These are phyloP conservation scores for Eleginops maclovinus DNA, from an alignment of 2,113 vertebrate species.

Conservation along the genomic window DNA sequence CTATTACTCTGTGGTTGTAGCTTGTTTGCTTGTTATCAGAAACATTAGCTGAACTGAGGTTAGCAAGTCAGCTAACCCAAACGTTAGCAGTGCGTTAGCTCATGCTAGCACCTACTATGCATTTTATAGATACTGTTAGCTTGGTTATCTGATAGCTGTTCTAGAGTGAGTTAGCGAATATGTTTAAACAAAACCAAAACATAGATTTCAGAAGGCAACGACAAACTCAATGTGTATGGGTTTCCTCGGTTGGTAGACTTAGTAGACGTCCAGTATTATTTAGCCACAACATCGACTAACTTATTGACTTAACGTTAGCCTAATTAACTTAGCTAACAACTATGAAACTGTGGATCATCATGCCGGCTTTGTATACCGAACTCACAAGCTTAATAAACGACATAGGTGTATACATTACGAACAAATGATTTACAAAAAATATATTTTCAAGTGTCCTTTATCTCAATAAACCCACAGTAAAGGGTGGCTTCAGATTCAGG, in stretches of 20 bases:
- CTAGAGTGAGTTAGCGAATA: conserved; percentile 17
- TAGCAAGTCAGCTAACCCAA: conserved; percentile 42
- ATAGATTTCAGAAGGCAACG: accelerated
- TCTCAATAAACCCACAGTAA: not conserved
- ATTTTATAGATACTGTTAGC: not conserved
- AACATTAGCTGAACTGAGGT: not conserved
- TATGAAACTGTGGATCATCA: not conserved
- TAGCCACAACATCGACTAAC: not conserved
- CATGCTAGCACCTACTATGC: not conserved
- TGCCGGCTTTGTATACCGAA: not conserved
- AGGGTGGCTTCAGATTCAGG: not conserved
- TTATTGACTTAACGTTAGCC: conserved; percentile 7
- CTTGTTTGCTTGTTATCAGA: not conserved
- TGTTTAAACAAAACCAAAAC: conserved; percentile 12
- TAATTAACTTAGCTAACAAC: conserved; percentile 1
- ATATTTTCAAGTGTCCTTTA: not conserved
- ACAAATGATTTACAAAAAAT: not conserved
- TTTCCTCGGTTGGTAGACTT: not conserved
- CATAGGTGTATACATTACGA: accelerated
- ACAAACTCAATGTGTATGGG: not conserved
- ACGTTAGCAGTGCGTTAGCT: conserved; percentile 42
- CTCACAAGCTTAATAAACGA: not conserved
- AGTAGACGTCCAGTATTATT: not conserved
- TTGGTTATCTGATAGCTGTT: conserved; percentile 5
- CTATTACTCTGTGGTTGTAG: not conserved